Percentiles rank a stretch among this genome's conserved stretches.
Conservation (phyloP, 2,113 vertebrate genomes). For the Meriones unguiculatus region DNA sequence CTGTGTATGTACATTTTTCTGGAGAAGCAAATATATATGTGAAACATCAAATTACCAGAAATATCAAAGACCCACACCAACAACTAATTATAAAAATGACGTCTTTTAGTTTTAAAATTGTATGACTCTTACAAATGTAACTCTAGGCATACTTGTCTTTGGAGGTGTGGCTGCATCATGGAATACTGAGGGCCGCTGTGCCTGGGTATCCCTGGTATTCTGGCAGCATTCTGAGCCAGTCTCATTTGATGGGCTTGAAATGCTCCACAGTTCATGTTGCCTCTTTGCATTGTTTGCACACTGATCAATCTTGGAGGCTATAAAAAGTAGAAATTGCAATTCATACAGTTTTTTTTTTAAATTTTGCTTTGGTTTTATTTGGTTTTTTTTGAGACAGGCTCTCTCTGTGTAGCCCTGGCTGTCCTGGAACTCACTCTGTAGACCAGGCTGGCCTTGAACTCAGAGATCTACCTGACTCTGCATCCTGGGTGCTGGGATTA, state of each 20-base stretch:
- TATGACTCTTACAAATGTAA: slow-evolving; percentile 81
- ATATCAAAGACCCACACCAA: not conserved
- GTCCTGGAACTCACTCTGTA: not conserved
- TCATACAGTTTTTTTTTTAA: slow-evolving; percentile 36
- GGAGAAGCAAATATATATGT: not conserved
- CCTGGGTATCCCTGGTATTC: slow-evolving; percentile 93
- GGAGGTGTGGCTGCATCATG: slow-evolving; percentile 98
- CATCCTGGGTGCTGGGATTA: not conserved
- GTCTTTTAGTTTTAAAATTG: slow-evolving; percentile 78
- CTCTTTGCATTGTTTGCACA: slow-evolving; percentile 96
- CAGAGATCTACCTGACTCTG: not conserved
- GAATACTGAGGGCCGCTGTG: slow-evolving; percentile 96
- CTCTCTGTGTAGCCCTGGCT: not conserved
- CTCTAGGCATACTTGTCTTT: slow-evolving; percentile 96
- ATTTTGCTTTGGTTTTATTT: too few species aligned
- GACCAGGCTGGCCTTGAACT: not conserved
- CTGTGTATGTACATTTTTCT: not conserved
- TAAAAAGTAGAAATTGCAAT: slow-evolving; percentile 84
- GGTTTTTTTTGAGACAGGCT: not conserved
- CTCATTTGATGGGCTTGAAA: slow-evolving; percentile 98
- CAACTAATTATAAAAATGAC: slow-evolving; percentile 28
- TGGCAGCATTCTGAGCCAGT: slow-evolving; percentile 92
- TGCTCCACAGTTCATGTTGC: slow-evolving; percentile 95
- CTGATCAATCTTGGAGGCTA: slow-evolving; percentile 99
- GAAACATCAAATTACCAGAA: slow-evolving; percentile 38